Conservation (phyloP, 2,113 vertebrate genomes). For the Eurypyga helias region DNA sequence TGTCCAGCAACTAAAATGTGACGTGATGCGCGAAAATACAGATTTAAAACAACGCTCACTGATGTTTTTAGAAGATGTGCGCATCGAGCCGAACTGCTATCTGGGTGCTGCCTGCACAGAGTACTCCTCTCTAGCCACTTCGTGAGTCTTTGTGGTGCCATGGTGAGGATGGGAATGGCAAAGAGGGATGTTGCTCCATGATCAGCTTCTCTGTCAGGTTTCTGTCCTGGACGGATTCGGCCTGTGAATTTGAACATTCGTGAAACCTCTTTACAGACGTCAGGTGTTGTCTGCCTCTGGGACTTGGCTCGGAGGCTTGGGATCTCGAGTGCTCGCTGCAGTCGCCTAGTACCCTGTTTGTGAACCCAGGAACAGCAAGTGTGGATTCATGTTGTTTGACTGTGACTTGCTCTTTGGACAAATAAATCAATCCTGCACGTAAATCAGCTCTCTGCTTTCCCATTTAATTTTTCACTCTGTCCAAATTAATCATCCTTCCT, state of each 20-base stretch:
- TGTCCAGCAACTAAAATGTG: not conserved
- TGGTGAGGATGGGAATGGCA: not conserved
- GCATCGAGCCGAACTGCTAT: not conserved
- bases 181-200: rapidly evolving
- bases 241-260: rapidly evolving
- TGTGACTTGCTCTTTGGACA: not conserved
- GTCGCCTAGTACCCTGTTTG: rapidly evolving
- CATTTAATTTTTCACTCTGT: not conserved
- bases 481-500: not conserved
- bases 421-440: rapidly evolving
- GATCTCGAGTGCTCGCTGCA: not conserved
- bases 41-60: not conserved
- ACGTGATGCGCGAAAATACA: not conserved
- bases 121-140: not conserved
- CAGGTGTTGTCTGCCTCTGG: not conserved
- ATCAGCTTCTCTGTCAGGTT: not conserved
- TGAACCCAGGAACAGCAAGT: not conserved
- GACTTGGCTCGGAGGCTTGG: not conserved
- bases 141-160: rapidly evolving
- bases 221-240: not conserved
- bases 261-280: not conserved
- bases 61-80: not conserved
- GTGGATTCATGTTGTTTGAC: not conserved
- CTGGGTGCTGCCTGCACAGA: rapidly evolving
- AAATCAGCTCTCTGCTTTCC: not conserved